Base-by-base conservation (phyloP, 2,888 invertebrate species). In the Drosophila putrida region DNA sequence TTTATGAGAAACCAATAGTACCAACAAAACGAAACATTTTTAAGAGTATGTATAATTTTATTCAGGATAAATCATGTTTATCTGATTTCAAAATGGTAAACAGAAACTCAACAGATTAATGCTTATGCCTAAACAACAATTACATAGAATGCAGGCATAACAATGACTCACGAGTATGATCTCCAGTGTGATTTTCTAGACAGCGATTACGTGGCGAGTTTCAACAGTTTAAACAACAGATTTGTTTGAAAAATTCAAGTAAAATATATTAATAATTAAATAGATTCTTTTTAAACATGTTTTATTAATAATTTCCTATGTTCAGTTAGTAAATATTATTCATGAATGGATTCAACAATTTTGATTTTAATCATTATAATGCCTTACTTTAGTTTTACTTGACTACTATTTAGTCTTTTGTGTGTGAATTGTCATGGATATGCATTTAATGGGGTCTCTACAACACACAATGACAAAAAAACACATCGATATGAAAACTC, bases 161-260 rank as follows among this genome's bases (percentile, higher is more conserved):
- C 57, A 65, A 88, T 83, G 83, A 83, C 83, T 83, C 83, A 83
- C 83, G 78, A 80, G 83, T 83, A 87, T 80, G 84, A 70, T 88
- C 87, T 83, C 83, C 83, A 55, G 87, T 61, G 71, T 88, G 71
- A 77, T 83, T 83, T 71, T 87, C 83, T 83, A 86, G 71, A 85
- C 80, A 88, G 83, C 89, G 76, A 85, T 67, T 78, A 75, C 50
- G 75, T 78, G 66, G 75, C 71, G 77, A 61, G 64, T 27, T 60
- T 33, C 58, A 43, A 75, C 67, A 61, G 68, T 70, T 71, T 70
- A 62, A 71, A 75, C 58, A 71, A 71, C 47, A 54, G 49, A 41
- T 76, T 59, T 58, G 13, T 58, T 43, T 43, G 67, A 46, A 71
- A 61, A 67, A 71, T 82, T 78, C 64, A 60, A 59, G 44, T 36